Percentiles rank a stretch among this genome's conserved stretches.
These are phyloP conservation scores for Drosophila sordidula DNA, from an alignment of 2,888 invertebrate species.

Conservation along the genomic window DNA sequence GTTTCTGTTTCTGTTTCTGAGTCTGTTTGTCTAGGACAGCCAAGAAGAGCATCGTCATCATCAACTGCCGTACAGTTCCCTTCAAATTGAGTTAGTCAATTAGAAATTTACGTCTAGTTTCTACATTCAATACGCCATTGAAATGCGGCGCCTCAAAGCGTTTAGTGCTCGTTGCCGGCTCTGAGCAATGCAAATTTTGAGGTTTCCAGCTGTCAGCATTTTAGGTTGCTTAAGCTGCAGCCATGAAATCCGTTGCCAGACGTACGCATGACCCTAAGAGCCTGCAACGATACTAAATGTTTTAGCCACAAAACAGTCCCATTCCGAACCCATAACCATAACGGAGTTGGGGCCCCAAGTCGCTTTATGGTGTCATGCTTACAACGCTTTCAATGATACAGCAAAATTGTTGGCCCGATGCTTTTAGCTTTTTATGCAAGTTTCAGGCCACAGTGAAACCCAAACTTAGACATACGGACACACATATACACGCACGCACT, in stretches of 20 bases:
- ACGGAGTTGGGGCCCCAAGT: conserved; percentile 26
- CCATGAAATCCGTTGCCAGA: conserved; percentile 5
- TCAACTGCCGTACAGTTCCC: conserved; percentile 32
- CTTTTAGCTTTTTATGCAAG: conserved; percentile 45
- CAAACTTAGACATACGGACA: background rate
- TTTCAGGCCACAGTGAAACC: conserved; percentile 16
- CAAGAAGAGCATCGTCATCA: conserved; percentile 43
- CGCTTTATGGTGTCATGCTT: conserved; percentile 51
- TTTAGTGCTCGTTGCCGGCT: conserved; percentile 25
- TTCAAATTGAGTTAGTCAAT: conserved; percentile 77
- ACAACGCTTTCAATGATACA: conserved; percentile 60
- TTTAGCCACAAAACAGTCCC: conserved; percentile 35
- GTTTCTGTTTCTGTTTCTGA: conserved; percentile 31
- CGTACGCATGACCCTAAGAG: conserved; percentile 23
- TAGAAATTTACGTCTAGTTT: conserved; percentile 66
- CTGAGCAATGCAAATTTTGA: conserved; percentile 54
- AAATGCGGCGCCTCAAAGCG: conserved; percentile 35
- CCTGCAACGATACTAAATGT: conserved; percentile 36
- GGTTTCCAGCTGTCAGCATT: conserved; percentile 51
- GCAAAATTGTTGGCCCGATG: conserved; percentile 47
- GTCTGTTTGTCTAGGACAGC: conserved; percentile 39
- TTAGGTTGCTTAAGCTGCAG: conserved; percentile 19
- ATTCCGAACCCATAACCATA: conserved; percentile 36
- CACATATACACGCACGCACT: background rate
- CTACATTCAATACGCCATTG: conserved; percentile 62